Evolutionary conservation across 2,797 vertebrate genomes (phyloP).

Genomic region (Lagodon rhomboides): DNA sequence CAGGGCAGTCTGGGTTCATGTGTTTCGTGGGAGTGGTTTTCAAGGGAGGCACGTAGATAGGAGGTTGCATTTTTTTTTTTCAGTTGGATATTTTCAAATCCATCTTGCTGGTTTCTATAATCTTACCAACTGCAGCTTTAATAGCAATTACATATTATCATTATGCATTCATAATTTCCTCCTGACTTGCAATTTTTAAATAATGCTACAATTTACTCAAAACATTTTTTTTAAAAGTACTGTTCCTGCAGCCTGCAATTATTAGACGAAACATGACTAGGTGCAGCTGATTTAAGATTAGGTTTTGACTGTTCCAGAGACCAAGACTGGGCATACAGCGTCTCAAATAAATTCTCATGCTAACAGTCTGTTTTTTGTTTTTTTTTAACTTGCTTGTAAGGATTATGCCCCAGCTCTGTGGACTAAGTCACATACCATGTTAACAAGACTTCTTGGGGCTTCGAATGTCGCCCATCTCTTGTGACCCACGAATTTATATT

Average conservation of each 20-base stretch:
- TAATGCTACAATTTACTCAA: too few species aligned
- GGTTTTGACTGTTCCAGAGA: not conserved
- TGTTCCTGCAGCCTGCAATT: not conserved
- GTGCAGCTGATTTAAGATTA: not conserved
- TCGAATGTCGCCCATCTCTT: conserved; percentile 21
- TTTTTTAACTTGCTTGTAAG: not conserved
- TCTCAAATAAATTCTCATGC: not conserved
- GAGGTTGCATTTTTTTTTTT: too few species aligned
- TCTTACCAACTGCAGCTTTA: too few species aligned
- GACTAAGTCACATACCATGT: conserved; percentile 8
- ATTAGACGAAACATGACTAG: not conserved
- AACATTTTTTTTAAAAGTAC: not conserved
- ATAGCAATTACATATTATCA: not conserved
- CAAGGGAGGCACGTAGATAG: too few species aligned
- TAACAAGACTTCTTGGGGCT: conserved; percentile 11
- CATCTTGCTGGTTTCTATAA: too few species aligned
- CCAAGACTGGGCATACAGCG: not conserved
- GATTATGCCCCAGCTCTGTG: not conserved
- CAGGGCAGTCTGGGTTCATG: too few species aligned
- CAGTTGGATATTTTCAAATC: too few species aligned
- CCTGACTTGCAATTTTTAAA: too few species aligned
- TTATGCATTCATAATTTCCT: not conserved
- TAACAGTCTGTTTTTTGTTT: not conserved
- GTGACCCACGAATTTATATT: conserved; percentile 5
- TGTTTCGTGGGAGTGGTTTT: too few species aligned